A percentile compares a stretch with the other conserved stretches of the same genome.
Conservation (phyloP, 23 tunicate genomes). For the Halocynthia roretzi region DNA sequence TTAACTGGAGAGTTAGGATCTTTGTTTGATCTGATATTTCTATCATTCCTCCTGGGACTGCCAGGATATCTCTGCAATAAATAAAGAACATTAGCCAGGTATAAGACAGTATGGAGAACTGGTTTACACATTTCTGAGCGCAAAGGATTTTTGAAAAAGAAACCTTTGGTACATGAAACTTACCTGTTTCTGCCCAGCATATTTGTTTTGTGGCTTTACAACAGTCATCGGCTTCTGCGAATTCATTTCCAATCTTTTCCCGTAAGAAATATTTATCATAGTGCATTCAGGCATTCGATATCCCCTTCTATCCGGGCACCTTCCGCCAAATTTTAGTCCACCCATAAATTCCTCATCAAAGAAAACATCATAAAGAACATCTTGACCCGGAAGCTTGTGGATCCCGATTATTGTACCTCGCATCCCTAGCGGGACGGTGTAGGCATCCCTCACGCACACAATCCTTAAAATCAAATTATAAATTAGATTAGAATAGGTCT, state of each 20-base stretch:
- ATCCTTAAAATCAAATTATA: constrained; percentile 38
- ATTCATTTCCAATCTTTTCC: constrained; percentile 30
- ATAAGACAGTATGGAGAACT: no score
- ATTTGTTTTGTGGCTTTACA: constrained; percentile 71
- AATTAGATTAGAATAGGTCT: neutral
- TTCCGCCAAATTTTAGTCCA: constrained; percentile 63
- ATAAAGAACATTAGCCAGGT: no score
- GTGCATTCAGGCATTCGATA: constrained; percentile 85
- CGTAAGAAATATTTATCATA: constrained; percentile 69
- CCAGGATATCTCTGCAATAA: no score
- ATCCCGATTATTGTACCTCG: constrained; percentile 88
- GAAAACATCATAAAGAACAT: constrained; percentile 62
- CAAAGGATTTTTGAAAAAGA: no score
- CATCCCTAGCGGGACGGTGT: constrained; percentile 87
- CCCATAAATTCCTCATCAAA: constrained; percentile 96
- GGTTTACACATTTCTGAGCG: no score
- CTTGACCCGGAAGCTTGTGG: constrained; percentile 45
- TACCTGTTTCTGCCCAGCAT: constrained; percentile 9
- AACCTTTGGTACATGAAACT: neutral
- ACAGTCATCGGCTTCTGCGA: constrained; percentile 59
- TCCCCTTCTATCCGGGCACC: constrained; percentile 83
- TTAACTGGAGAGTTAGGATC: no score
- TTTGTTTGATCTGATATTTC: no score
- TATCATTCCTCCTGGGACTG: no score
- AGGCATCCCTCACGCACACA: constrained; percentile 70